A percentile compares a stretch with the other conserved stretches of the same genome.
Conservation (phyloP, 2,888 invertebrate genomes). For the Ditula angustiorana region DNA sequence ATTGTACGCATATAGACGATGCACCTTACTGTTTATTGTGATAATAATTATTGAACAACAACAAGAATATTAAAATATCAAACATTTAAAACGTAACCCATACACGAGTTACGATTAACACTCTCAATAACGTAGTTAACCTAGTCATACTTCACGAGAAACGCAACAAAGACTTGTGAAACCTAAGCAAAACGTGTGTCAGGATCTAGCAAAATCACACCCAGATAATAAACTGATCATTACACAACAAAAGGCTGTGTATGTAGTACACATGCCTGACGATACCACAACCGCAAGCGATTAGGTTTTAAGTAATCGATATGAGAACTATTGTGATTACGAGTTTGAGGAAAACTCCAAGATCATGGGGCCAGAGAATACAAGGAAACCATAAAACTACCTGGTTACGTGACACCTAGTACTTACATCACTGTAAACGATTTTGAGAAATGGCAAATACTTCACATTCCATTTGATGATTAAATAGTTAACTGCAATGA, state of each 20-base stretch:
- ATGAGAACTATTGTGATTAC: constrained; percentile 17
- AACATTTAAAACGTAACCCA: neutral
- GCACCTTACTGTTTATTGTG: neutral
- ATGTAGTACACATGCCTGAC: constrained; percentile 17
- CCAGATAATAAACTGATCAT: constrained; percentile 26
- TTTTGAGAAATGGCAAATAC: neutral
- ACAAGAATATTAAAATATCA: neutral
- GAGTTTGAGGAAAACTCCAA: constrained; percentile 10
- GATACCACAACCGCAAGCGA: constrained; percentile 33
- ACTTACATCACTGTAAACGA: neutral
- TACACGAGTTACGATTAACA: neutral
- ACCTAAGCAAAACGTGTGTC: constrained; percentile 18
- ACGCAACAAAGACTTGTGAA: constrained; percentile 8
- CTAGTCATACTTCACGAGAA: constrained; percentile 13
- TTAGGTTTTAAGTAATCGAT: constrained; percentile 35
- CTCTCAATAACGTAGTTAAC: neutral
- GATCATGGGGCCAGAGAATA: constrained; percentile 4
- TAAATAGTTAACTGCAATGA: no score
- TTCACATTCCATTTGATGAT: neutral
- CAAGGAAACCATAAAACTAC: constrained; percentile 7
- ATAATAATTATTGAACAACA: no score
- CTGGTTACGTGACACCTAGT: neutral
- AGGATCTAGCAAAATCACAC: constrained; percentile 19
- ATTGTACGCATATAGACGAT: neutral
- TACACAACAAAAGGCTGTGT: constrained; percentile 27